These are phyloP conservation scores for Octodon degus DNA, from an alignment of 2,113 vertebrate species.

Conservation along the genomic window DNA sequence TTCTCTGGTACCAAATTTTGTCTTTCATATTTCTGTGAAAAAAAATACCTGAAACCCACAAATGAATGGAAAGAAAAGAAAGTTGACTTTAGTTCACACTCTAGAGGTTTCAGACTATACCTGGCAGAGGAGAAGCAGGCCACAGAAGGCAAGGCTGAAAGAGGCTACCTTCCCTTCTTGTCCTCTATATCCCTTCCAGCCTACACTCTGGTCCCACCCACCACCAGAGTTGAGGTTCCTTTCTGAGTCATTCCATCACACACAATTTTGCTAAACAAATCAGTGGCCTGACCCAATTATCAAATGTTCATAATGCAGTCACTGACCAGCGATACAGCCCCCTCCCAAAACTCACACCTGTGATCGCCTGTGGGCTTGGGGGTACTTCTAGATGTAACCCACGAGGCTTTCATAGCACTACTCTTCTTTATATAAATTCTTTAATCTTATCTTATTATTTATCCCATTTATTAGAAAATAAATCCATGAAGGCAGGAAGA, in stretches of 20 bases:
- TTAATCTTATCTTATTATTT: background rate
- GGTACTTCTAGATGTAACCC: background rate
- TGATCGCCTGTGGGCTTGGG: background rate
- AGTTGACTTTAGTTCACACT: background rate
- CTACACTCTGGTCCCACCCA: background rate
- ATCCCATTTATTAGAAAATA: background rate
- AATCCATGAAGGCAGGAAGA: background rate
- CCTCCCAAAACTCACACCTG: background rate
- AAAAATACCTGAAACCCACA: background rate
- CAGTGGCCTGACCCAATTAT: background rate
- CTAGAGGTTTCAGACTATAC: background rate
- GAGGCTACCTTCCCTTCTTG: background rate
- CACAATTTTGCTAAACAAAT: no score
- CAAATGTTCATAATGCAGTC: background rate
- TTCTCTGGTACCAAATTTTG: background rate
- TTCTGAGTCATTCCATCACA: background rate
- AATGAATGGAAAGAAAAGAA: background rate
- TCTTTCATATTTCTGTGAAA: background rate
- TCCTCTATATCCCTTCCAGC: background rate
- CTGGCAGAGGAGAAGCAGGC: background rate
- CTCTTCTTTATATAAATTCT: background rate
- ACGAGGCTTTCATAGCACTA: background rate
- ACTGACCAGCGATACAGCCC: background rate
- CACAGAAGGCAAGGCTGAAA: background rate
- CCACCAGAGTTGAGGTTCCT: background rate